Evolutionary conservation across 2,113 vertebrate genomes (phyloP).

Genomic region (Tachuris rubrigastra): DNA sequence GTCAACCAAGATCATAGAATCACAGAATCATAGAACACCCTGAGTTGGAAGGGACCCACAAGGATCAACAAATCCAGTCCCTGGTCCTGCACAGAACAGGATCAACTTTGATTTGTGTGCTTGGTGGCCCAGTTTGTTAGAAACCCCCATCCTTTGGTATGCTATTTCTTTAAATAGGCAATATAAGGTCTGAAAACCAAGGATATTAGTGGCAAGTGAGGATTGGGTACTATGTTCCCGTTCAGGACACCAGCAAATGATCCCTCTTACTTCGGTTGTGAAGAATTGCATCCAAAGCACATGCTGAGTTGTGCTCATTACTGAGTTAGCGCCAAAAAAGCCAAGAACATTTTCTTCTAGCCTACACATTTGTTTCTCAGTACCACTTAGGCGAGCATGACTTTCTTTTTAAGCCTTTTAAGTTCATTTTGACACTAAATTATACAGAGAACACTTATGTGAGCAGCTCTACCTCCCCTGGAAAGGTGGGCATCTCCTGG

Average conservation of each 20-base stretch:
- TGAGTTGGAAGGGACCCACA: not conserved
- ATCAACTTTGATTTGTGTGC: not conserved
- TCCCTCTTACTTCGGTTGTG: not conserved
- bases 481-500: not conserved
- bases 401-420: not conserved
- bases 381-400: not conserved
- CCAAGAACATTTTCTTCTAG: not conserved
- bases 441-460: not conserved
- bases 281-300: not conserved
- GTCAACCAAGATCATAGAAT: fast-evolving
- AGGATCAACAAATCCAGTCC: not conserved
- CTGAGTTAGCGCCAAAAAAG: not conserved
- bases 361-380: not conserved
- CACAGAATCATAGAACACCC: not conserved
- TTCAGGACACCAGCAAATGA: not conserved
- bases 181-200: not conserved
- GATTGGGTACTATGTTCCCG: not conserved
- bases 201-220: not conserved
- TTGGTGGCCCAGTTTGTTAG: not conserved
- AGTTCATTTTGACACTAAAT: not conserved
- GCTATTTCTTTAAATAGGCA: not conserved
- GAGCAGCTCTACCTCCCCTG: not conserved
- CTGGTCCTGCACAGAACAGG: not conserved
- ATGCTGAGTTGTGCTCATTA: not conserved
- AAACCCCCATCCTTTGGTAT: fast-evolving